Base-by-base conservation (phyloP, 2,888 invertebrate species). In the Podotricha telesiphe region DNA sequence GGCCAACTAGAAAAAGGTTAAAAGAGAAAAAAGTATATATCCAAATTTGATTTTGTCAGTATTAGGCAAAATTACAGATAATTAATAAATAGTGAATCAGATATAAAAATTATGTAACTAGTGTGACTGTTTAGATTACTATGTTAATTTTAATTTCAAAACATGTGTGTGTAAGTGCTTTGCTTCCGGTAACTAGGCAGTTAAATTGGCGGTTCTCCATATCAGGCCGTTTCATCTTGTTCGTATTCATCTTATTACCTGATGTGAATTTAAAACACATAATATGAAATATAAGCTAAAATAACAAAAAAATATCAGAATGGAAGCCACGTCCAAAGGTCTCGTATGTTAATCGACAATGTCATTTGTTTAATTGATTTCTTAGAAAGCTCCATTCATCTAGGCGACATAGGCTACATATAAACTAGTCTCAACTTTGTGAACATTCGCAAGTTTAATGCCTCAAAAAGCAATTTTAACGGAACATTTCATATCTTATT, bases 171-270 rank as follows among this genome's bases (percentile, higher is more conserved):
- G 15, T 59, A 62, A 56, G 28, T 64, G 45, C 47, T 40, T 20
- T 66, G n/a, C 34, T 58, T n/a, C 37, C 64, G 65, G 63, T 65
- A 15, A 58, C 64, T 68, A 66, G n/a, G 10, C 56, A 53, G 34
- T 67, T 70, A 76, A 78, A 76, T 75, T 78, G 75, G 73, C 72
- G 71, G 66, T 72, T 61, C 66, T 61, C 72, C 72, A 72, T 64
- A 76, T 77, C 74, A 71, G 64, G 47, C 19, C 62, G 73, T 82
- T 80, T 80, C 79, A 84, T 82, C 83, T 82, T 65, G 69, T 67
- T 71, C 70, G 67, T 65, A 64, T 71, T 65, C 71, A 75, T 71
- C 65, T 71, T 10, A 22, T 59, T 72, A 83, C 85, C 82, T 84
- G 86, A 78, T 71, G 47, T 71, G 81, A 83, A 70, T 73, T 67